A percentile compares a stretch with the other conserved stretches of the same genome.
Evolutionary conservation across 64 coral and sea anemone genomes (phyloP).

Genomic region (Montipora capricornis): DNA sequence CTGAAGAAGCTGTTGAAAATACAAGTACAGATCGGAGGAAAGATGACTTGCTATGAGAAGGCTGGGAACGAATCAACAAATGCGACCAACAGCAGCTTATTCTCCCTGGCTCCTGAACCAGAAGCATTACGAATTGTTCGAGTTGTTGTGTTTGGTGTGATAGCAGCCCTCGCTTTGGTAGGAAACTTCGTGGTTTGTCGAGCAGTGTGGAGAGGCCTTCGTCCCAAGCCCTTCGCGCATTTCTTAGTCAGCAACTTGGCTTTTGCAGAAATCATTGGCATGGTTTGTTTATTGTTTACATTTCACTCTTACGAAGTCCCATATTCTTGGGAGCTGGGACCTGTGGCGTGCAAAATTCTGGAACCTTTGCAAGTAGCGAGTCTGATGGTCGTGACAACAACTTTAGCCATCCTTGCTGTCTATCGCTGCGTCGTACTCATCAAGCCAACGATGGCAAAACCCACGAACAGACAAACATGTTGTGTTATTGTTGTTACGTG

Average conservation of each 20-base stretch:
- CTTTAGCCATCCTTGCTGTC: slow-evolving; percentile 76
- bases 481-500: slow-evolving; percentile 58
- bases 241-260: slow-evolving; percentile 85
- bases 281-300: slow-evolving; percentile 34
- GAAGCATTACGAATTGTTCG: slow-evolving; percentile 26
- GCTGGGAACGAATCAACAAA: neutral
- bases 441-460: slow-evolving; percentile 14
- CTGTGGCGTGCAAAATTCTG: slow-evolving; percentile 73
- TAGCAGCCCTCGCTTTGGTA: slow-evolving; percentile 31
- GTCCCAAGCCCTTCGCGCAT: slow-evolving; percentile 44
- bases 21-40: neutral
- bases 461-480: slow-evolving; percentile 20
- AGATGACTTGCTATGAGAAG: neutral
- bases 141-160: slow-evolving; percentile 25
- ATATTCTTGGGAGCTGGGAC: slow-evolving; percentile 76
- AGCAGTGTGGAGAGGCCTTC: slow-evolving; percentile 22
- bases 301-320: slow-evolving; percentile 63
- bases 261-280: slow-evolving; percentile 78
- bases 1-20: neutral
- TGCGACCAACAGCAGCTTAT: neutral
- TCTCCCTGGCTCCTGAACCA: slow-evolving; percentile 19
- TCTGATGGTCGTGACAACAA: slow-evolving; percentile 66
- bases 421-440: slow-evolving; percentile 76
- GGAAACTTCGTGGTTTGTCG: slow-evolving; percentile 66
- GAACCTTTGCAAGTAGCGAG: slow-evolving; percentile 68